Percentiles rank a stretch among this genome's conserved stretches.
Conservation (phyloP, 2,888 invertebrate genomes). For the Ethmia dodecea region DNA sequence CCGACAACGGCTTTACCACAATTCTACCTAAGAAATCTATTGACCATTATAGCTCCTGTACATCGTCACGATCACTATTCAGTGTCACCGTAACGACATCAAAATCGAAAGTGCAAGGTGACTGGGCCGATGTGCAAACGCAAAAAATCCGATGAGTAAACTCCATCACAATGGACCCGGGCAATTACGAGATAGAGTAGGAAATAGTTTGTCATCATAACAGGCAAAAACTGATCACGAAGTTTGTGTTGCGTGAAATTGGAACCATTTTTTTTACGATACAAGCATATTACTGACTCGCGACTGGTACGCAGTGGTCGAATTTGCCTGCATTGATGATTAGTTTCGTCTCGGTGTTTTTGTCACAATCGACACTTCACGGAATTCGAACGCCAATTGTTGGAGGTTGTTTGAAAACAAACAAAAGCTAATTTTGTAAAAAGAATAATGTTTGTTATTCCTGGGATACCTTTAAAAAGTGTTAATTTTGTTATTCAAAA, state of each 20-base stretch:
- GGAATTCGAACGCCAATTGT: too few species aligned
- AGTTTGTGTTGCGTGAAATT: constrained; percentile 74
- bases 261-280: constrained; percentile 33
- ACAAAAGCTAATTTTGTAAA: too few species aligned
- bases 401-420: too few species aligned
- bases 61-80: not conserved
- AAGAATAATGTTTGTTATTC: too few species aligned
- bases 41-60: too few species aligned
- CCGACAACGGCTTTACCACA: too few species aligned
- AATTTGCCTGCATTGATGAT: not conserved
- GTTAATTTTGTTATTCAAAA: too few species aligned
- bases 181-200: constrained; percentile 62
- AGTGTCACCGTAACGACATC: constrained; percentile 26
- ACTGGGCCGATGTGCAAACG: constrained; percentile 39
- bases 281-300: constrained; percentile 25
- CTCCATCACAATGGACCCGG: constrained; percentile 35
- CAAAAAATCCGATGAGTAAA: constrained; percentile 57
- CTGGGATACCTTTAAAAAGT: too few species aligned
- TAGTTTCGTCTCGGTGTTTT: not conserved
- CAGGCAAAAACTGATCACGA: constrained; percentile 59
- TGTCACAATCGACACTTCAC: too few species aligned
- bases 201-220: constrained; percentile 68
- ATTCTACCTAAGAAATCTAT: too few species aligned
- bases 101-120: constrained; percentile 69
- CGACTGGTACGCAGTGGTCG: constrained; percentile 16